phyloP scores from a whole-genome alignment of 1,140 invertebrate genomes.

The Phthorimaea operculella region DNA sequence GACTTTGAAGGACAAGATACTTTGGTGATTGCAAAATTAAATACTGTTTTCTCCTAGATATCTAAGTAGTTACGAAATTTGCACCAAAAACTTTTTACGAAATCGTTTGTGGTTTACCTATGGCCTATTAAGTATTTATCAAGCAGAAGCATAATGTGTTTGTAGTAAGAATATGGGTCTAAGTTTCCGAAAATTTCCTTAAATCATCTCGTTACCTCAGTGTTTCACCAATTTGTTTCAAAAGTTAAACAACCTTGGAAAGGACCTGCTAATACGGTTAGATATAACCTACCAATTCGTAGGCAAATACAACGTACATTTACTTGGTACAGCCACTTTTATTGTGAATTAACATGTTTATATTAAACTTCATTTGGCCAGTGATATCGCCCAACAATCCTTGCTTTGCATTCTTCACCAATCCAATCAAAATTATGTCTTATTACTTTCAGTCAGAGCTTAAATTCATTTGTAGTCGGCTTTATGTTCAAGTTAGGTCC shows the following conservation, averaged over 20 bases:
- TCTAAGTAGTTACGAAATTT: no score
- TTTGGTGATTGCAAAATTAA: no score
- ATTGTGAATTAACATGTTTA: constrained; percentile 65
- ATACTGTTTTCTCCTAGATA: no score
- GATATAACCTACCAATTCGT: constrained; percentile 47
- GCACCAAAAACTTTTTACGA: no score
- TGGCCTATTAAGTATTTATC: no score
- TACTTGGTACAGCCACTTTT: constrained; percentile 46
- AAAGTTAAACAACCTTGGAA: constrained; percentile 27
- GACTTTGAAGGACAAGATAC: neutral
- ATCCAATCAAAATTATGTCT: neutral
- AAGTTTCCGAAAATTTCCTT: no score
- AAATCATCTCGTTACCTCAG: no score
- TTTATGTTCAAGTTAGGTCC: constrained; percentile 32
- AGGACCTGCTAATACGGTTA: constrained; percentile 35
- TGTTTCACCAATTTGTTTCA: no score
- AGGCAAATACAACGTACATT: constrained; percentile 37
- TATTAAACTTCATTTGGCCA: constrained; percentile 58
- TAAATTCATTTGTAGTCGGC: neutral
- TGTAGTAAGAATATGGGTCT: no score
- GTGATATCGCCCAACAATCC: constrained; percentile 41
- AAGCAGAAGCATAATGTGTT: no score
- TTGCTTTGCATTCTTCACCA: constrained; percentile 25
- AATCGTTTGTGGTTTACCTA: no score
- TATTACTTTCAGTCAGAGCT: no score